phyloP scores from a whole-genome alignment of 53 echinoderm and acorn worm species.

The Luidia sarsii region DNA sequence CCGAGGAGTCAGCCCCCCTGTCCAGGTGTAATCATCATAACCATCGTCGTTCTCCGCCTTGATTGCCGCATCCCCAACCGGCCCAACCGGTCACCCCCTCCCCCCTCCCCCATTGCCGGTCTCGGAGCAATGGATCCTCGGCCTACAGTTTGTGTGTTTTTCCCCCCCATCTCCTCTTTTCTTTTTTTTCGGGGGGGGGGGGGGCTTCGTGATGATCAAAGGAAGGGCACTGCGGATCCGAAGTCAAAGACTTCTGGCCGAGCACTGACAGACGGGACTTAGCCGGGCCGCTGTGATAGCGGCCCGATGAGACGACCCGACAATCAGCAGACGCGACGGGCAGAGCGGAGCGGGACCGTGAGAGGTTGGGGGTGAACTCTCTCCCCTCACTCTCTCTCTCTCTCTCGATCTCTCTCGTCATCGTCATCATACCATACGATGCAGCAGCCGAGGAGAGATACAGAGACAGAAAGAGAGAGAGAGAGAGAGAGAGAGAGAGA shows the following conservation, averaged over 20 bases:
- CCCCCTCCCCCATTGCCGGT: too few relatives aligned
- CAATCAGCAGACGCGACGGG: too few relatives aligned
- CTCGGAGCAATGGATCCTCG: too few relatives aligned
- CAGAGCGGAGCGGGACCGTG: too few relatives aligned
- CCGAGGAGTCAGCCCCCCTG: conserved; percentile 22
- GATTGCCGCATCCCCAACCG: conserved; percentile 5
- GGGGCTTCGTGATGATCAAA: conserved; percentile 32
- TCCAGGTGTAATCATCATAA: conserved; percentile 52
- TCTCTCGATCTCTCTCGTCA: too few relatives aligned
- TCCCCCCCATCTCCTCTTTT: background rate
- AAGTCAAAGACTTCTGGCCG: conserved; percentile 20
- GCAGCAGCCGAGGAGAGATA: too few relatives aligned
- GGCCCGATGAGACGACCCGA: background rate
- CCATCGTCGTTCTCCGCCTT: conserved; percentile 13
- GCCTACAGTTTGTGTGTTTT: background rate
- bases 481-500: too few relatives aligned
- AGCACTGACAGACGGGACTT: conserved; percentile 48
- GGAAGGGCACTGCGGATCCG: conserved; percentile 17
- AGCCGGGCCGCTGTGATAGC: conserved; percentile 15
- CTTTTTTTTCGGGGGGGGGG: conserved; percentile 12
- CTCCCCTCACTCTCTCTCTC: too few relatives aligned
- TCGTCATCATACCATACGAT: too few relatives aligned
- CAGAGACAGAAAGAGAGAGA: too few relatives aligned
- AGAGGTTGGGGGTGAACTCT: too few relatives aligned
- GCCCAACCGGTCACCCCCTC: background rate